These are phyloP conservation scores for Oppia nitens DNA, from an alignment of 1,140 invertebrate genomes.

Conservation along the genomic window DNA sequence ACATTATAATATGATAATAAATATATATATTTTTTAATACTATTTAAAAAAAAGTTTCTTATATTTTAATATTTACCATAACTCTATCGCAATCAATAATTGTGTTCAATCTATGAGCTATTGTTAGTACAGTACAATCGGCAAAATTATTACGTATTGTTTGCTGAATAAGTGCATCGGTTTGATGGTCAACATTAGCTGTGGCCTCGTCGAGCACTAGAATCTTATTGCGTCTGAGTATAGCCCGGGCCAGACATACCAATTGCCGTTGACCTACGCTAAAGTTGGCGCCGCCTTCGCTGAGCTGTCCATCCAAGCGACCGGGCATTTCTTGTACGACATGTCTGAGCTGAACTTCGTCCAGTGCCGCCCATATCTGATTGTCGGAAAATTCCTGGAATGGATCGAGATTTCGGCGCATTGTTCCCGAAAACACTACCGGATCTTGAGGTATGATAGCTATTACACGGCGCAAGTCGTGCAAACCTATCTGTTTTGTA, in stretches of 20 bases:
- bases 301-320: conserved; percentile 47
- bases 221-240: conserved; percentile 28
- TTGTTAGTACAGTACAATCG: conserved; percentile 37
- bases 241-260: conserved; percentile 40
- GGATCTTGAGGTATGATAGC: conserved; percentile 36
- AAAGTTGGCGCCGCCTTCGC: conserved; percentile 57
- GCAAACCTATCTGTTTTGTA: conserved; percentile 45
- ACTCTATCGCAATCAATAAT: conserved; percentile 7
- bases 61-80: no score
- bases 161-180: no score
- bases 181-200: conserved; percentile 63
- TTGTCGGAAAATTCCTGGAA: conserved; percentile 17
- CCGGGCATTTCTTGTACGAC: conserved; percentile 40
- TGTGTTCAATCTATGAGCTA: conserved; percentile 36
- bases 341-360: conserved; percentile 33
- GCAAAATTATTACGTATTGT: conserved; percentile 27
- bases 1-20: no score
- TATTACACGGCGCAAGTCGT: conserved; percentile 43
- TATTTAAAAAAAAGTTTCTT: no score
- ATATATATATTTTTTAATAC: no score
- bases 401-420: conserved; percentile 28
- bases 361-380: conserved; percentile 19
- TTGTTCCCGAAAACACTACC: no score
- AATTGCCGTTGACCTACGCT: conserved; percentile 65
- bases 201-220: conserved; percentile 45